Evolutionary conservation across 2,113 vertebrate species (phyloP).

Genomic region (Daubentonia madagascariensis): DNA sequence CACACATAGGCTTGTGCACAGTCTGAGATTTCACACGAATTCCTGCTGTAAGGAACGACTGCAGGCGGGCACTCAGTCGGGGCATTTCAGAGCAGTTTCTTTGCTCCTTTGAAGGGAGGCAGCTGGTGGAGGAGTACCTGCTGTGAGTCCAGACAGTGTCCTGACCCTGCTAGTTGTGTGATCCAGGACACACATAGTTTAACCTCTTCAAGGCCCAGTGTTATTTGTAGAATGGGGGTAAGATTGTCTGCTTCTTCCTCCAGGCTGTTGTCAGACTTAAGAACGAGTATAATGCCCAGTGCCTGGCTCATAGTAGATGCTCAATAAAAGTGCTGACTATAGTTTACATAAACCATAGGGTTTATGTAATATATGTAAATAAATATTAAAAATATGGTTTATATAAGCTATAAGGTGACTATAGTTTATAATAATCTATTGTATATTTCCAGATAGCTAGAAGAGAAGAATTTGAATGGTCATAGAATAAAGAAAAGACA

Average conservation of each 20-base stretch:
- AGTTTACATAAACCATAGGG: too few species aligned
- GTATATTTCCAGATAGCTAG: background rate
- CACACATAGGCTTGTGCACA: background rate
- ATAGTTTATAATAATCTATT: background rate
- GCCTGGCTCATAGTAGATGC: background rate
- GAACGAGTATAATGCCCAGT: background rate
- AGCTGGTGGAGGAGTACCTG: background rate
- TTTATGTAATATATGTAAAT: too few species aligned
- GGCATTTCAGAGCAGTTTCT: background rate
- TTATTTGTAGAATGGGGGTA: background rate
- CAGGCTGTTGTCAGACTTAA: background rate
- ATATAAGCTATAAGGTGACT: background rate
- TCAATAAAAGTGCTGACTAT: background rate
- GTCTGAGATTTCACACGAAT: background rate
- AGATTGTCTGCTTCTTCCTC: background rate
- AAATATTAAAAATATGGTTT: too few species aligned
- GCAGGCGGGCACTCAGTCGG: background rate
- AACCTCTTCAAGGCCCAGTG: background rate
- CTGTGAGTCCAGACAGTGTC: background rate
- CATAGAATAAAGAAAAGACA: background rate
- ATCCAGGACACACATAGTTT: background rate
- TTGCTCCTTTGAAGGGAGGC: background rate
- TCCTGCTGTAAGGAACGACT: background rate
- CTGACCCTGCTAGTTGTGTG: background rate
- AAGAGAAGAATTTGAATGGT: background rate